A percentile compares a stretch with the other conserved stretches of the same genome.
phyloP scores from a whole-genome alignment of 2,888 invertebrate species.

The Clistopyga incitator region DNA sequence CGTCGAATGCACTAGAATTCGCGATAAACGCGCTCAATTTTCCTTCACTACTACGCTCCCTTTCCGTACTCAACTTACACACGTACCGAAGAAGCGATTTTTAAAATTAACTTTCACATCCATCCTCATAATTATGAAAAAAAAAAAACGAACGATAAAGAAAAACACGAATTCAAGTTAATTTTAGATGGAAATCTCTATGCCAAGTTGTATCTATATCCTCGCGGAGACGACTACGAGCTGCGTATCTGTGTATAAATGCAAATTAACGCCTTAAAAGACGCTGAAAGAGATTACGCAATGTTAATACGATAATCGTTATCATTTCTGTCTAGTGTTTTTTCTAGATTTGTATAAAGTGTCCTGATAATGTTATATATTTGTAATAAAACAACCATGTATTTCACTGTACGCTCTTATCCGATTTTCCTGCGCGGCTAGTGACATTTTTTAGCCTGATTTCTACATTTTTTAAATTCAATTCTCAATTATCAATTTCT shows the following conservation, averaged over 20 bases:
- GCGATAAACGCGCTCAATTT: slow-evolving; percentile 20
- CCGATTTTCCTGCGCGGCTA: background rate
- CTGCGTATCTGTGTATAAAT: slow-evolving; percentile 41
- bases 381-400: slow-evolving; percentile 76
- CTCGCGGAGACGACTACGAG: slow-evolving; percentile 26
- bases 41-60: slow-evolving; percentile 21
- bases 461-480: too few species aligned
- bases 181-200: slow-evolving; percentile 36
- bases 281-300: slow-evolving; percentile 65
- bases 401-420: slow-evolving; percentile 54
- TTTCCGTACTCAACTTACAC: slow-evolving; percentile 22
- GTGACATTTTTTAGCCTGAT: background rate
- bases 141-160: background rate
- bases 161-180: slow-evolving; percentile 41
- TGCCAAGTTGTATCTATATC: slow-evolving; percentile 46
- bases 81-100: slow-evolving; percentile 16
- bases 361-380: slow-evolving; percentile 77
- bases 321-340: slow-evolving; percentile 71
- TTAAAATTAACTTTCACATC: slow-evolving; percentile 3
- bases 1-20: slow-evolving; percentile 5
- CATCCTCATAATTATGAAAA: background rate
- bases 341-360: slow-evolving; percentile 79
- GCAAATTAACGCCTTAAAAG: slow-evolving; percentile 62
- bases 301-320: slow-evolving; percentile 65
- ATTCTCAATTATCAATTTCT: too few species aligned